Evolutionary conservation across 2,888 invertebrate species (phyloP), one percentile per base, ranked within the genome.

Genomic region (Aphodius granarius): DNA sequence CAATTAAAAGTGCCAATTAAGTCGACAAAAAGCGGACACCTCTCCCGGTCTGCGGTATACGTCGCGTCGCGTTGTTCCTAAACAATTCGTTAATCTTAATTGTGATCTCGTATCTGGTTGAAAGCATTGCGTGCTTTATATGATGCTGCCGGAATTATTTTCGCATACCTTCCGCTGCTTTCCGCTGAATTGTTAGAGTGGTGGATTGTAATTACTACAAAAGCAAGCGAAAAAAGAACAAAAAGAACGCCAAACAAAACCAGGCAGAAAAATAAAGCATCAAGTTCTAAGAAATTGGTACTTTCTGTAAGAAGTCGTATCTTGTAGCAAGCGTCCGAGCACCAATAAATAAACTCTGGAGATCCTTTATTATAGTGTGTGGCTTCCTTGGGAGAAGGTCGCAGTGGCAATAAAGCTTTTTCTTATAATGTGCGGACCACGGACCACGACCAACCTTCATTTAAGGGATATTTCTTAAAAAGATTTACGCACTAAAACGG

Each of bases 381-480:
- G 18, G 68, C 68, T 68, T 68, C 68, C 68, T 43, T 43, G 22
- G 19, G 19, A 68, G 68, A 68, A 68, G 68, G 68, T 68, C 68
- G 68, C 68, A 16, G 5, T n/a, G 22, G 68, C 20, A 68, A 68
- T 68, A 68, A 68, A 68, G 68, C 68, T 68, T 68, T 68, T 22
- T 68, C 22, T 21, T 68, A 68, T n/a, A n/a, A 68, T 65, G 22
- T 68, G 22, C 68, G 68, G 21, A 19, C 16, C 6, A 6, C 65
- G 13, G 19, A 15, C 13, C 65, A 19, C 68, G 68, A 20, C 68
- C 68, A 68, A 68, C 68, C 68, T 68, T 68, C 20, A 68, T 68
- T 68, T 68, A 68, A 68, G 68, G 68, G 68, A 68, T 68, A 68
- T 68, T 68, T 68, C 68, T 68, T 20, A 68, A 68, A 66, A 68